These are phyloP conservation scores for Rhamphomyia laevipes DNA, from an alignment of 2,888 invertebrate species.

Conservation along the genomic window DNA sequence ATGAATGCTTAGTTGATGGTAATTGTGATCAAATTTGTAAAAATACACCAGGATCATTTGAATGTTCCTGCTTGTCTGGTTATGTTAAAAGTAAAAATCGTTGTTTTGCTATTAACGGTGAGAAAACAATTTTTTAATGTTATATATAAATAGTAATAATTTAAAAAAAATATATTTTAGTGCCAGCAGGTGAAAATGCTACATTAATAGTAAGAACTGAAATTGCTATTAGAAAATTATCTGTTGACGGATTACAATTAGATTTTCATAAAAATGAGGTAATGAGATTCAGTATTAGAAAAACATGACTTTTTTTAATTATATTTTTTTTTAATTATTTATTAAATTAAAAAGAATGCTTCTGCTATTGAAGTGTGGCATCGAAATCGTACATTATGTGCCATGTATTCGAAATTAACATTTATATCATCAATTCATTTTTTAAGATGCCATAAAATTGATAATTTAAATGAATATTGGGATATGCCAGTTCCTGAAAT, in stretches of 20 bases:
- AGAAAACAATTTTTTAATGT: conserved; percentile 17
- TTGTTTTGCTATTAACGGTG: conserved; percentile 63
- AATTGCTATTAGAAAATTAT: conserved; percentile 49
- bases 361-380: conserved; percentile 52
- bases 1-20: conserved; percentile 63
- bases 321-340: background rate
- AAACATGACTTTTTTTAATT: too few species aligned
- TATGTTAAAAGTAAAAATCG: conserved; percentile 47
- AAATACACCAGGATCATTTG: conserved; percentile 54
- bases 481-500: conserved; percentile 46
- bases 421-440: conserved; percentile 36
- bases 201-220: conserved; percentile 59
- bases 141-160: background rate
- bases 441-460: conserved; percentile 54
- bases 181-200: conserved; percentile 49
- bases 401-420: conserved; percentile 46
- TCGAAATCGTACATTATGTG: conserved; percentile 55
- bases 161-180: conserved; percentile 35
- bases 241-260: conserved; percentile 41
- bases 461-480: conserved; percentile 49
- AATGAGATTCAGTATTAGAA: background rate
- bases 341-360: conserved; percentile 31
- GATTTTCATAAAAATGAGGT: conserved; percentile 18
- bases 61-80: conserved; percentile 62
- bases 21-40: conserved; percentile 63